Conservation (phyloP, 2,113 vertebrate species). For the Xiphophorus maculatus region DNA sequence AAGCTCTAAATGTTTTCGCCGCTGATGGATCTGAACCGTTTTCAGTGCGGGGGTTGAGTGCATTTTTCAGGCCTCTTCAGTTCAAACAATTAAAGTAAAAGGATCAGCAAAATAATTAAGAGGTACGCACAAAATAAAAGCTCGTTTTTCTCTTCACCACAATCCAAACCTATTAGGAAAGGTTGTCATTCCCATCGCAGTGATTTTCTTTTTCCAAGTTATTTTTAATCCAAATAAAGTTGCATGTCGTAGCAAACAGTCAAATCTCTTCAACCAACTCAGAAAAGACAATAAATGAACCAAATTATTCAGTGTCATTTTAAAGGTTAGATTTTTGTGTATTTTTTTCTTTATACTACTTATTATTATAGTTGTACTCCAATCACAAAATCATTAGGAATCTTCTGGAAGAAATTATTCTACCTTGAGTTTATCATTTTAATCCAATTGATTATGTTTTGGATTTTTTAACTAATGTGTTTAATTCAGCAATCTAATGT, state of each 20-base stretch:
- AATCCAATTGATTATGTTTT: too few species aligned
- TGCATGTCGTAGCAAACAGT: neutral
- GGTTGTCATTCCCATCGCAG: neutral
- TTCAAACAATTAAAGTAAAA: conserved; percentile 20
- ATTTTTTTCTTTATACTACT: too few species aligned
- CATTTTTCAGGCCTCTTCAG: conserved; percentile 11
- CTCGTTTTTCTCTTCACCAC: neutral
- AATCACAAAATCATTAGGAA: neutral
- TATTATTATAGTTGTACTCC: too few species aligned
- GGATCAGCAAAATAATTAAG: conserved; percentile 11
- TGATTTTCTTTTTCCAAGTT: neutral
- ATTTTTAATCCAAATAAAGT: neutral
- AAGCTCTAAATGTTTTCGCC: neutral
- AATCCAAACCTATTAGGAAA: neutral
- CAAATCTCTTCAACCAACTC: neutral
- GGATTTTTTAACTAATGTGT: too few species aligned
- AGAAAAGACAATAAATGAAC: neutral
- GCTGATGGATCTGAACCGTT: conserved; percentile 52
- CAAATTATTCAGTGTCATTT: neutral
- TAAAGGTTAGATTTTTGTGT: neutral
- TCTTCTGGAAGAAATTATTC: neutral
- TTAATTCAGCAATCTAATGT: too few species aligned
- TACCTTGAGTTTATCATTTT: neutral
- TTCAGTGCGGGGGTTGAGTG: conserved; percentile 9
- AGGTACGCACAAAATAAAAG: conserved; percentile 8